phyloP scores from a whole-genome alignment of 2,797 vertebrate species.

The Prunella strophiata region DNA sequence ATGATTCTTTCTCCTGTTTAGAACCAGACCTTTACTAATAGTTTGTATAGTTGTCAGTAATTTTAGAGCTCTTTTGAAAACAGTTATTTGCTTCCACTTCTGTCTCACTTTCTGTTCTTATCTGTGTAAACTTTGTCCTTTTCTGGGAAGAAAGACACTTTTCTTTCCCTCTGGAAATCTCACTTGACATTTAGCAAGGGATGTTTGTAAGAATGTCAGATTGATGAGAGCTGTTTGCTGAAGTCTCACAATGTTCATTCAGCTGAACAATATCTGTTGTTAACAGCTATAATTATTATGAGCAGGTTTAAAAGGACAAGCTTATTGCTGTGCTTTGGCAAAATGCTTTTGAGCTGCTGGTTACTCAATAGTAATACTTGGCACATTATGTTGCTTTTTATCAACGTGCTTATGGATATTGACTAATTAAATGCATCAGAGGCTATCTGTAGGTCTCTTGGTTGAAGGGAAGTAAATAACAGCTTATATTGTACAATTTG shows the following conservation, averaged over 20 bases:
- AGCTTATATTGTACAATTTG: background rate
- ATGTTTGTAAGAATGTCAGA: conserved; percentile 75
- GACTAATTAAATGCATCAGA: background rate
- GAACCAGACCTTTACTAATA: background rate
- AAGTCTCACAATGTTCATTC: conserved; percentile 56
- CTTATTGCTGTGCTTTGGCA: conserved; percentile 48
- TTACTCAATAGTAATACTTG: background rate
- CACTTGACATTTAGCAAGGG: conserved; percentile 76
- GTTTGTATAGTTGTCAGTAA: background rate
- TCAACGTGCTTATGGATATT: background rate
- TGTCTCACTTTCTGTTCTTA: conserved; percentile 9
- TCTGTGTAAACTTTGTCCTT: conserved; percentile 55
- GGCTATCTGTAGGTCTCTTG: background rate
- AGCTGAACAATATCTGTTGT: conserved; percentile 62
- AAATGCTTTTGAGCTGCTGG: conserved; percentile 36
- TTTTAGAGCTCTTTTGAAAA: background rate
- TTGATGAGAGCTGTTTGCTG: conserved; percentile 74
- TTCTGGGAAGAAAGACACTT: conserved; percentile 57
- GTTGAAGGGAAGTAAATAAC: background rate
- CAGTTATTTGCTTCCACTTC: conserved; percentile 12
- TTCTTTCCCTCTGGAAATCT: conserved; percentile 68
- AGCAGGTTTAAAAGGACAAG: conserved; percentile 68
- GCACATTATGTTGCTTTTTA: background rate
- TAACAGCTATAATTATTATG: conserved; percentile 71
- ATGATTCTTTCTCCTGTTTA: background rate